These are phyloP conservation scores for Caenorhabditis virilis DNA, from an alignment of 2,888 invertebrate species.

Conservation along the genomic window DNA sequence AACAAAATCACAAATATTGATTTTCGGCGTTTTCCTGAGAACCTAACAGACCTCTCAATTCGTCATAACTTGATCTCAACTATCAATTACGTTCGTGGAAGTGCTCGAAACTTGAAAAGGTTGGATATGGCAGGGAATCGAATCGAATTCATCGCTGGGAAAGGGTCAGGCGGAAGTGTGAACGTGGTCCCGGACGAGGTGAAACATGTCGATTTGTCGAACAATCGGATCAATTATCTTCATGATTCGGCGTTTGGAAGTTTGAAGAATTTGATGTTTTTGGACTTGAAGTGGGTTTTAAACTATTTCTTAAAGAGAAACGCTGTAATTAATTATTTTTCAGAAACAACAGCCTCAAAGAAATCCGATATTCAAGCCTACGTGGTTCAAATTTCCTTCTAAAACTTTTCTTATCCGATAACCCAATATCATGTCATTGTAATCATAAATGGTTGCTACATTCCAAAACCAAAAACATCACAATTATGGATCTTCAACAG, in stretches of 20 bases:
- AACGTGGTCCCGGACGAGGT: conserved; percentile 42
- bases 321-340: too few relatives aligned
- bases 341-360: conserved; percentile 48
- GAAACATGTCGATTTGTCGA: conserved; percentile 45
- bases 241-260: conserved; percentile 42
- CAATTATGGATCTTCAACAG: conserved; percentile 32
- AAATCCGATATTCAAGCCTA: conserved; percentile 32
- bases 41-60: conserved; percentile 51
- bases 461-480: conserved; percentile 17
- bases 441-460: conserved; percentile 39
- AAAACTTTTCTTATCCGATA: conserved; percentile 34
- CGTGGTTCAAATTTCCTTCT: conserved; percentile 25
- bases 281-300: conserved; percentile 54
- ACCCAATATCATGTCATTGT: conserved; percentile 43
- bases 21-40: conserved; percentile 51
- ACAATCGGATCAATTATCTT: conserved; percentile 39
- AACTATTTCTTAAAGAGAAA: too few relatives aligned
- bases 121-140: conserved; percentile 51
- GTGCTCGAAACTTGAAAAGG: conserved; percentile 45
- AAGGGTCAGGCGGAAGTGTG: conserved; percentile 34
- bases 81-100: conserved; percentile 42
- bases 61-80: conserved; percentile 48
- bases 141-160: conserved; percentile 44
- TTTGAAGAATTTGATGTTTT: conserved; percentile 30
- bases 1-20: conserved; percentile 53